Evolutionary conservation across 2,888 invertebrate species (phyloP).

Genomic region (Watsonalla binaria): DNA sequence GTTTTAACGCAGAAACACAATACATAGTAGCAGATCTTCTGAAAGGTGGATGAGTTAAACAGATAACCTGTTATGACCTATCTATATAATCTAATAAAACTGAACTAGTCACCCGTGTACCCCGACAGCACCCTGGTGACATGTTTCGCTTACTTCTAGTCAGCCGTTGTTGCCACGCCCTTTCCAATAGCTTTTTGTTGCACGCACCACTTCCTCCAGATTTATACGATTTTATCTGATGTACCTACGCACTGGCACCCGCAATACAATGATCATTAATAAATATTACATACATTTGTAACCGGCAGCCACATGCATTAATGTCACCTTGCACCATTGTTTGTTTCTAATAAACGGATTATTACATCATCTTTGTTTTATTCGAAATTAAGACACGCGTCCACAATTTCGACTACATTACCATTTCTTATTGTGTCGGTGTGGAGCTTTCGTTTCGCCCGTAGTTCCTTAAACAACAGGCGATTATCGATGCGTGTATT

Average conservation of each 20-base stretch:
- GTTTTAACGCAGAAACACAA: no score
- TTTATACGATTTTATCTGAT: conserved; percentile 24
- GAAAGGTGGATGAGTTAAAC: no score
- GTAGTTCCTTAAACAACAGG: conserved; percentile 52
- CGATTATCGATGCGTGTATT: conserved; percentile 69
- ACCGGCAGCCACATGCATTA: conserved; percentile 23
- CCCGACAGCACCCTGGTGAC: conserved; percentile 30
- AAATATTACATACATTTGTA: conserved; percentile 16
- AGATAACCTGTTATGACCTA: no score
- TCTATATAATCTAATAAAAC: no score
- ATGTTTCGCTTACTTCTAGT: conserved; percentile 36
- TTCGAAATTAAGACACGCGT: conserved; percentile 56
- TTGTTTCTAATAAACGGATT: conserved; percentile 46
- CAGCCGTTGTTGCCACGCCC: conserved; percentile 45
- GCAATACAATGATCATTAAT: background rate
- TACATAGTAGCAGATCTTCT: no score
- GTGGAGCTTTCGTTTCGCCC: conserved; percentile 54
- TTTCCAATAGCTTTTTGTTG: conserved; percentile 43
- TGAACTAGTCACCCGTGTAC: background rate
- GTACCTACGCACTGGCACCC: conserved; percentile 26
- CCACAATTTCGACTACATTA: conserved; percentile 52
- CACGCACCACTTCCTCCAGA: conserved; percentile 22
- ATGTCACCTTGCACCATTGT: conserved; percentile 56
- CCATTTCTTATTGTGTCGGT: conserved; percentile 52
- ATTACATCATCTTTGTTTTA: conserved; percentile 60